phyloP scores from a whole-genome alignment of 2,797 vertebrate species.

The Crenuchus spilurus region DNA sequence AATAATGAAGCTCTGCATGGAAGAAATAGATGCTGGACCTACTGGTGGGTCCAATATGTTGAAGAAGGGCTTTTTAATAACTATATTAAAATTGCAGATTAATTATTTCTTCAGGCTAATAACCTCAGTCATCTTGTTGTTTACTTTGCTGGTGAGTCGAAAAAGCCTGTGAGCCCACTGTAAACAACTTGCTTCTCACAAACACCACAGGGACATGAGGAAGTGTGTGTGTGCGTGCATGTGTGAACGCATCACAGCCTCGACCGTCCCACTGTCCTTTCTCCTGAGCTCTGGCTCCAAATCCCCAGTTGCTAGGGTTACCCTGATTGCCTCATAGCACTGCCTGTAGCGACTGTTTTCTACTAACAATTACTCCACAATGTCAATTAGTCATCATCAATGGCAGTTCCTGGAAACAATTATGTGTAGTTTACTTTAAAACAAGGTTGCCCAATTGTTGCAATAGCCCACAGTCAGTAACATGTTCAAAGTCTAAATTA shows the following conservation, averaged over 20 bases:
- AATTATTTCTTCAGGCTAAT: slow-evolving; percentile 34
- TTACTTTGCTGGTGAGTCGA: slow-evolving; percentile 8
- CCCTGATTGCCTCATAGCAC: neutral
- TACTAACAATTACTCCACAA: neutral
- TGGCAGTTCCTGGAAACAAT: neutral
- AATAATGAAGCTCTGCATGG: neutral
- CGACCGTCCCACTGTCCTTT: slow-evolving; percentile 8
- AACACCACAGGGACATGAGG: neutral
- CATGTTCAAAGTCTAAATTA: no score
- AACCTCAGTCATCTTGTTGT: slow-evolving; percentile 29
- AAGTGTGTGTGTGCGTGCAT: slow-evolving; percentile 23
- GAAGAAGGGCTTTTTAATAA: neutral
- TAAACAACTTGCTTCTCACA: neutral
- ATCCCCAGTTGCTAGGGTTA: slow-evolving; percentile 36
- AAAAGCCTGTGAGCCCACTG: neutral
- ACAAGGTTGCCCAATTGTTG: neutral
- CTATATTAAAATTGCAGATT: slow-evolving; percentile 29
- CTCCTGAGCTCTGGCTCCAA: slow-evolving; percentile 9
- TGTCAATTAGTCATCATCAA: neutral
- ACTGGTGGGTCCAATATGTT: no score
- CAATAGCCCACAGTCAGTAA: no score
- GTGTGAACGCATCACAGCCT: slow-evolving; percentile 1
- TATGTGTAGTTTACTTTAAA: neutral
- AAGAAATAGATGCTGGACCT: no score
- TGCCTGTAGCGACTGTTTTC: neutral